Conservation (phyloP, 2,113 vertebrate species). For the Sapayoa aenigma region DNA sequence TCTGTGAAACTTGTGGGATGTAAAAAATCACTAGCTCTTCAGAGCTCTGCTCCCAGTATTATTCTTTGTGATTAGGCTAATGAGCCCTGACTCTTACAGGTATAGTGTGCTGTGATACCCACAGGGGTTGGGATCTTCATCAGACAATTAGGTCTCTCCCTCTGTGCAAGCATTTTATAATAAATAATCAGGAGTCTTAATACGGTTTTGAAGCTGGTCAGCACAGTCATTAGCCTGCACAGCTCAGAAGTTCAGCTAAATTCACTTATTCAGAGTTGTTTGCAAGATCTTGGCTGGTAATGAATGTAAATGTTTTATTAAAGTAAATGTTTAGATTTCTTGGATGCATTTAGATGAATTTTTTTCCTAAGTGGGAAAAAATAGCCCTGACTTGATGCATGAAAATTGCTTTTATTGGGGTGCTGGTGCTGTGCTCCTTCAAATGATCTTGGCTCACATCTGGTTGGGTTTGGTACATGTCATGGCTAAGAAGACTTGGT, state of each 20-base stretch:
- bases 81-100: slow-evolving; percentile 68
- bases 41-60: slow-evolving; percentile 31
- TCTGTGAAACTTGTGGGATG: slow-evolving; percentile 16
- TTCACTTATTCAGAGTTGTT: slow-evolving; percentile 7
- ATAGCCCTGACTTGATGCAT: not conserved
- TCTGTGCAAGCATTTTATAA: slow-evolving; percentile 65
- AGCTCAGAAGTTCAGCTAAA: slow-evolving; percentile 30
- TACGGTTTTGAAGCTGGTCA: slow-evolving; percentile 42
- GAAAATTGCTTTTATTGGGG: not conserved
- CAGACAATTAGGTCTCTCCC: slow-evolving; percentile 70
- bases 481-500: not conserved
- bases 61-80: slow-evolving; percentile 68
- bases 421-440: not conserved
- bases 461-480: not conserved
- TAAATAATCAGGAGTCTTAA: slow-evolving; percentile 60
- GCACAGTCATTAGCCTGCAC: slow-evolving; percentile 31
- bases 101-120: slow-evolving; percentile 59
- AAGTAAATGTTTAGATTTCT: slow-evolving; percentile 38
- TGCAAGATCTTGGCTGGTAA: not conserved
- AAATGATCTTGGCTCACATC: fast-evolving
- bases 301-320: not conserved
- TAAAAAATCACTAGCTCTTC: slow-evolving; percentile 27
- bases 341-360: not conserved
- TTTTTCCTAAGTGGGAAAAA: not conserved
- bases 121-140: slow-evolving; percentile 69